Evolutionary conservation across 1,140 invertebrate genomes (phyloP).

Genomic region (Cyclina sinensis): DNA sequence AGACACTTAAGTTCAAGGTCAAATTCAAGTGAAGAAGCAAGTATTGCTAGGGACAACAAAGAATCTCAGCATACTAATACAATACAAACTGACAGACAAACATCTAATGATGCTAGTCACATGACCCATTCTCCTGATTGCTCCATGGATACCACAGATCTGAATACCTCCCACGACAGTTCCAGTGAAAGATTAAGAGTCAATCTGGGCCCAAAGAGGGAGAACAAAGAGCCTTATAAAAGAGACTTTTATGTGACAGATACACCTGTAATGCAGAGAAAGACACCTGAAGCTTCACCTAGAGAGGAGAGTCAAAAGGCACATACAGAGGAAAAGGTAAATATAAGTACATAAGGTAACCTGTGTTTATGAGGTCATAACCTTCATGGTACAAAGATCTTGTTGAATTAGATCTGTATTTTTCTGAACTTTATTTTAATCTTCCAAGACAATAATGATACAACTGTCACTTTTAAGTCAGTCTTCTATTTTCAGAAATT

Average conservation of each 20-base stretch:
- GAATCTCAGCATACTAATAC: conserved; percentile 33
- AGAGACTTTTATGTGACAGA: conserved; percentile 47
- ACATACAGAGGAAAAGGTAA: conserved; percentile 54
- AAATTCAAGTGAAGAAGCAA: conserved; percentile 46
- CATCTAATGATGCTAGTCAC: conserved; percentile 19
- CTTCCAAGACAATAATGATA: too few relatives aligned
- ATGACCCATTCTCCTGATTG: conserved; percentile 29
- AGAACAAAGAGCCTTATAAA: conserved; percentile 44
- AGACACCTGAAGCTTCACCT: conserved; percentile 2
- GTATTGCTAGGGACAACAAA: neutral
- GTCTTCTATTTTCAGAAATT: too few relatives aligned
- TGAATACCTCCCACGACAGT: conserved; percentile 23
- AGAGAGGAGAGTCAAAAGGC: conserved; percentile 15
- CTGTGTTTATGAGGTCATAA: too few relatives aligned
- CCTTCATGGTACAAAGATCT: too few relatives aligned
- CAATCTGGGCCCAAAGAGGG: conserved; percentile 55
- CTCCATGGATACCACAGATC: conserved; percentile 45
- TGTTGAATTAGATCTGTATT: too few relatives aligned
- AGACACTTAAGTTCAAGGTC: conserved; percentile 22
- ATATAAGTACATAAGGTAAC: neutral
- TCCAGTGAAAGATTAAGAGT: conserved; percentile 38
- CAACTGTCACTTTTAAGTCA: too few relatives aligned
- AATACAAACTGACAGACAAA: conserved; percentile 26
- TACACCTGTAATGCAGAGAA: conserved; percentile 20
- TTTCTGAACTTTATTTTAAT: too few relatives aligned